Conservation (phyloP, 1,140 invertebrate genomes). For the Lordiphosa mommai region DNA sequence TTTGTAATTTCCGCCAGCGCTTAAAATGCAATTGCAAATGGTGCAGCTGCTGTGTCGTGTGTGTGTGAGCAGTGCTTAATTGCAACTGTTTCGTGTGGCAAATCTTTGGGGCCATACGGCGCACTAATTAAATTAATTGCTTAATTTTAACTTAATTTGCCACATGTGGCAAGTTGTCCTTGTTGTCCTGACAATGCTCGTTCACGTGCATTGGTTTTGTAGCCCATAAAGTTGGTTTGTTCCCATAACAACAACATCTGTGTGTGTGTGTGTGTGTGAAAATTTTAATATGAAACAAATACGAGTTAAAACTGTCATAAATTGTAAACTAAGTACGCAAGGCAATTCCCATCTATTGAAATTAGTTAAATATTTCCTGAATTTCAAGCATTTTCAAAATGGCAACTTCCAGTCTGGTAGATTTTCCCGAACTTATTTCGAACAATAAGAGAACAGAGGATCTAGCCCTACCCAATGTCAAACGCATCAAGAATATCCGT, state of each 20-base stretch:
- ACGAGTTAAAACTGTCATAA: neutral
- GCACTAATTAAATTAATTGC: constrained; percentile 75
- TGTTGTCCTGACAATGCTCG: constrained; percentile 27
- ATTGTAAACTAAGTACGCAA: neutral
- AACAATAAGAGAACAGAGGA: neutral
- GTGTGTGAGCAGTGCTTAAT: constrained; percentile 40
- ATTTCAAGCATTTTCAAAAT: constrained; percentile 3
- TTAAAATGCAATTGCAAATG: constrained; percentile 39
- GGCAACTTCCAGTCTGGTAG: neutral
- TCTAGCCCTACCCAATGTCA: constrained; percentile 20
- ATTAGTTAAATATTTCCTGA: neutral
- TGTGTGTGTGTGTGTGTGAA: too few species aligned
- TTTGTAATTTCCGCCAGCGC: constrained; percentile 59
- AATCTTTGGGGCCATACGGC: constrained; percentile 35
- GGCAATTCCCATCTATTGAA: neutral
- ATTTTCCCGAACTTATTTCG: constrained; percentile 11
- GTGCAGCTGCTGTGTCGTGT: constrained; percentile 5
- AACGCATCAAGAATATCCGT: constrained; percentile 17
- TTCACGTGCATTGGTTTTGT: constrained; percentile 41
- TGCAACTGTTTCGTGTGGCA: constrained; percentile 57
- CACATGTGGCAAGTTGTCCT: constrained; percentile 65
- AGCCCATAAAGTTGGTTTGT: constrained; percentile 46
- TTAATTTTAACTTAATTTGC: constrained; percentile 77
- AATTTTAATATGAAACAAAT: too few species aligned
- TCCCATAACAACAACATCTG: constrained; percentile 15